A percentile compares a stretch with the other conserved stretches of the same genome.
Conservation (phyloP, 2,888 invertebrate genomes). For the Silvanus unidentatus region DNA sequence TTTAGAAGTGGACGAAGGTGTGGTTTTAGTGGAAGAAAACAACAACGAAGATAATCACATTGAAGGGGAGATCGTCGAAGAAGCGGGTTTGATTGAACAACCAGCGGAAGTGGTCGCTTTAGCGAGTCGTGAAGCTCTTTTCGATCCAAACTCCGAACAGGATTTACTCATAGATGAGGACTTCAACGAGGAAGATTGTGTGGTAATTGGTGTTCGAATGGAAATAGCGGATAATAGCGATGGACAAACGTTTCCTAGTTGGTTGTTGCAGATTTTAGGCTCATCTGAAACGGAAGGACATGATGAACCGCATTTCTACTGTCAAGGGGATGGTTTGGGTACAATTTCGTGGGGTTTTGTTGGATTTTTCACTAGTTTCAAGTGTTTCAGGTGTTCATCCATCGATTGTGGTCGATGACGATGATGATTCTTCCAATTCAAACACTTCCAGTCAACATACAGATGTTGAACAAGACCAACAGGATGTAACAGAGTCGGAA, state of each 20-base stretch:
- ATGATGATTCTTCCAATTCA: constrained; percentile 27
- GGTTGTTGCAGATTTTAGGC: constrained; percentile 41
- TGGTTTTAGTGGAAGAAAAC: constrained; percentile 10
- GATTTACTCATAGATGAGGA: constrained; percentile 40
- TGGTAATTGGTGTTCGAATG: not conserved
- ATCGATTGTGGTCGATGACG: constrained; percentile 36
- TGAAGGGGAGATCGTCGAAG: constrained; percentile 4
- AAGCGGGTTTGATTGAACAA: constrained; percentile 6
- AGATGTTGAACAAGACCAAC: not conserved
- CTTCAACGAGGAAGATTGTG: constrained; percentile 9
- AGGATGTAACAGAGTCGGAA: not conserved
- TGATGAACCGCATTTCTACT: constrained; percentile 43
- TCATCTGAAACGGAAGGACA: constrained; percentile 20
- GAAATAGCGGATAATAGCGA: not conserved
- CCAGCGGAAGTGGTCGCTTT: constrained; percentile 21
- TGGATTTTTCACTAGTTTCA: no score
- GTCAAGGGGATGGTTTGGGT: constrained; percentile 45
- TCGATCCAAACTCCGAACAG: constrained; percentile 40
- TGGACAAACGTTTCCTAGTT: constrained; percentile 38
- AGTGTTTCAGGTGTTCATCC: constrained; percentile 44
- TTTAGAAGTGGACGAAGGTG: constrained; percentile 13
- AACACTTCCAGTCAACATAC: not conserved
- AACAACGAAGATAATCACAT: constrained; percentile 12
- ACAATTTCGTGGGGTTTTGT: not conserved
- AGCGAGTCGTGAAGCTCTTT: constrained; percentile 41